Evolutionary conservation across 2,888 invertebrate species (phyloP).

Genomic region (Idaea aversata): DNA sequence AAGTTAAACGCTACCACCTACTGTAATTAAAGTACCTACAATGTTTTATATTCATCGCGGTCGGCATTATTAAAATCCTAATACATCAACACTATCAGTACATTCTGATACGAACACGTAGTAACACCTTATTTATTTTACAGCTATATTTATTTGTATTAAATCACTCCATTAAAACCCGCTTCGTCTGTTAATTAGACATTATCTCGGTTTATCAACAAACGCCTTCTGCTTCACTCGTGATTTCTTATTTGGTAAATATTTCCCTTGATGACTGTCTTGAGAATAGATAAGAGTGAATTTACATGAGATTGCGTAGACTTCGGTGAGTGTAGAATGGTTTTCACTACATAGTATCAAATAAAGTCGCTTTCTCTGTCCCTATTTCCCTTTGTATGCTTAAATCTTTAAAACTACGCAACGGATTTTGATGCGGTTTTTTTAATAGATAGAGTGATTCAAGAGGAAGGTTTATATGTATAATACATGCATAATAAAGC

Average conservation of each 20-base stretch:
- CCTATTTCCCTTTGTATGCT: too few relatives aligned
- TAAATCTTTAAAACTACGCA: too few relatives aligned
- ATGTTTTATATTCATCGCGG: background rate
- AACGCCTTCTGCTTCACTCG: constrained; percentile 49
- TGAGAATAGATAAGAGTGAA: constrained; percentile 50
- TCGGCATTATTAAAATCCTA: background rate
- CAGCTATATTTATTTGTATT: constrained; percentile 27
- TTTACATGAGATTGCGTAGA: constrained; percentile 49
- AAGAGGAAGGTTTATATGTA: too few relatives aligned
- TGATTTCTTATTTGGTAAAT: constrained; percentile 70
- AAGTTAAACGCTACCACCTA: too few relatives aligned
- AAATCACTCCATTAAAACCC: constrained; percentile 51
- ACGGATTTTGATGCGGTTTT: too few relatives aligned
- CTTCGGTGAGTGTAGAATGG: constrained; percentile 29
- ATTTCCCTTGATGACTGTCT: constrained; percentile 64
- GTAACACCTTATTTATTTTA: constrained; percentile 9
- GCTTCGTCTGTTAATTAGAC: constrained; percentile 63
- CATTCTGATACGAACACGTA: constrained; percentile 2
- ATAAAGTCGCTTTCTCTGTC: too few relatives aligned
- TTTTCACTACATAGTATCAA: too few relatives aligned
- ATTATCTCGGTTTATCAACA: constrained; percentile 66
- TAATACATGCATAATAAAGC: too few relatives aligned
- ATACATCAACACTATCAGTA: constrained; percentile 4
- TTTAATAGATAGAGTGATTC: too few relatives aligned
- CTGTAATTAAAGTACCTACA: background rate